These are phyloP conservation scores for Asbolus verrucosus DNA, from an alignment of 1,140 invertebrate species.

Conservation along the genomic window DNA sequence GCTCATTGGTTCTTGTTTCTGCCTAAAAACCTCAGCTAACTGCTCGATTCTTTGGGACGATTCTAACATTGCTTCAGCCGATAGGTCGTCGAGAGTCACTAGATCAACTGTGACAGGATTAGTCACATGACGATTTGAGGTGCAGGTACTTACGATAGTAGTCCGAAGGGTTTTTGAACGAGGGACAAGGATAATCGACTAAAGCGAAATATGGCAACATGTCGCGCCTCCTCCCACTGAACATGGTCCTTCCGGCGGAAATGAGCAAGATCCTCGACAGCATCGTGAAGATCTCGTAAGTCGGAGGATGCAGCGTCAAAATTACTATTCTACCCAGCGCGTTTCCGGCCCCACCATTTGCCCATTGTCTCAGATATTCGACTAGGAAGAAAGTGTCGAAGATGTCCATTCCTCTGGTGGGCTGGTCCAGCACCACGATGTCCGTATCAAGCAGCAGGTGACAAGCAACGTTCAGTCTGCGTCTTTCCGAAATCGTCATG, in stretches of 20 bases:
- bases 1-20: slow-evolving; percentile 74
- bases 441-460: slow-evolving; percentile 87
- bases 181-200: slow-evolving; percentile 94
- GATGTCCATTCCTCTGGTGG: slow-evolving; percentile 93
- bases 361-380: slow-evolving; percentile 95
- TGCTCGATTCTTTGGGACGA: slow-evolving; percentile 93
- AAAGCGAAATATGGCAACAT: slow-evolving; percentile 94
- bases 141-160: slow-evolving; percentile 86
- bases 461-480: slow-evolving; percentile 88
- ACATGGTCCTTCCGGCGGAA: slow-evolving; percentile 91
- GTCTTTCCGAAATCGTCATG: slow-evolving; percentile 87
- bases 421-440: slow-evolving; percentile 87
- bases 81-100: slow-evolving; percentile 92
- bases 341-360: slow-evolving; percentile 74
- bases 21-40: slow-evolving; percentile 83
- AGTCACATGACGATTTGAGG: neutral
- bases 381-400: slow-evolving; percentile 96
- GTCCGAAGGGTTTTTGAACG: slow-evolving; percentile 96
- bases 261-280: slow-evolving; percentile 87
- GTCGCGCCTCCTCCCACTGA: slow-evolving; percentile 87
- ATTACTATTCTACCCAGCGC: slow-evolving; percentile 79
- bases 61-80: slow-evolving; percentile 92
- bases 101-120: slow-evolving; percentile 80
- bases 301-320: slow-evolving; percentile 93
- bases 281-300: slow-evolving; percentile 97